Conservation (phyloP, 2,113 vertebrate species). For the Arvicanthis niloticus region DNA sequence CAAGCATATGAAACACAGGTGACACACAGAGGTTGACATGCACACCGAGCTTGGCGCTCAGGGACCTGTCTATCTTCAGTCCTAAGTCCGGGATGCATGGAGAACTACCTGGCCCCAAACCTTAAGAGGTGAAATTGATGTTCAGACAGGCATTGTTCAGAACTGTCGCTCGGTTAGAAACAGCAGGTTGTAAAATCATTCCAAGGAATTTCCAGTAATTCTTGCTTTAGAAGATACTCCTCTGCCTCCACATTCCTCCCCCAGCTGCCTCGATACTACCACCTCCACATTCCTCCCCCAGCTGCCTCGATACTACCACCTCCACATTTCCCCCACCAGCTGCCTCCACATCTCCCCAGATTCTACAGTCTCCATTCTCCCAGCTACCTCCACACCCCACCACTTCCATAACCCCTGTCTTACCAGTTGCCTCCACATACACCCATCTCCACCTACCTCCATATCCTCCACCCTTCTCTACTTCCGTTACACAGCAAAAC, state of each 20-base stretch:
- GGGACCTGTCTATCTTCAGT: neutral
- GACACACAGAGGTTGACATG: slow-evolving; percentile 71
- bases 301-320: fast-evolving
- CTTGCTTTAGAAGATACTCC: neutral
- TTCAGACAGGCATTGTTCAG: neutral
- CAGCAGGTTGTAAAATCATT: neutral
- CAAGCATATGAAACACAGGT: slow-evolving; percentile 65
- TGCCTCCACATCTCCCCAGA: neutral
- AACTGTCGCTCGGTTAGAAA: slow-evolving; percentile 5
- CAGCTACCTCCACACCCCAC: neutral
- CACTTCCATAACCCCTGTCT: neutral
- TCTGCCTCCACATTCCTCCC: too few relatives aligned
- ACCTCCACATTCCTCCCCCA: too few relatives aligned
- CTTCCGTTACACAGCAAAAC: neutral
- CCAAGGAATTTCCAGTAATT: slow-evolving; percentile 53
- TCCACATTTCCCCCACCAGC: too few relatives aligned
- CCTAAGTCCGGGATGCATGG: neutral
- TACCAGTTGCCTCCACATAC: neutral
- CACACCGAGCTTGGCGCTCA: slow-evolving; percentile 13
- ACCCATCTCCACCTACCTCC: neutral
- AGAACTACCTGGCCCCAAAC: neutral
- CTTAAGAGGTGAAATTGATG: neutral
- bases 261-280: neutral
- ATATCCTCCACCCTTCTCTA: too few relatives aligned
- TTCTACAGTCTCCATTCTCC: neutral